Evolutionary conservation across 2,113 vertebrate species (phyloP), one percentile per base, ranked within the genome.

Genomic region (Oryzias melastigma): DNA sequence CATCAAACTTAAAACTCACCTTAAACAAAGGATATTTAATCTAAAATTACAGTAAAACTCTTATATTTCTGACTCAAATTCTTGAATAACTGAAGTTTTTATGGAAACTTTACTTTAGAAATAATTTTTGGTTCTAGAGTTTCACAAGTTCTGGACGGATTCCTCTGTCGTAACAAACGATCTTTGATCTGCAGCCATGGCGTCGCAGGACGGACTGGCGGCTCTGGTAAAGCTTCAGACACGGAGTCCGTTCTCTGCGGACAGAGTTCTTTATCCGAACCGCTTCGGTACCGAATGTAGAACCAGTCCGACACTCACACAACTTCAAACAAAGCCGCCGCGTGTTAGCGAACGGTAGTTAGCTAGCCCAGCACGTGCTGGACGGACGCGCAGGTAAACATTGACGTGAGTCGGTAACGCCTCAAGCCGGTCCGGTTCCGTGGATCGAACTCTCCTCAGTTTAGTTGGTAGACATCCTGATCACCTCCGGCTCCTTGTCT

Each of bases 221-320:
- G 80, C 90, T 75, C 68, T 92, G 91, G 90, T 91, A 80, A 75
- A 25, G 63, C 2, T 16, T 2, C 24, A 53, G 52, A 20, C 3
- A 4, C n/a, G 1, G 29, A 51, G 7, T 3, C 5, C 1, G 4
- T 2, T 13, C 4, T 35, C n/a, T 4, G 12, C 59, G 35, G 35
- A 13, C 10, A 4, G 6, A 2, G 5, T 43, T 27, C 1, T 49
- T 5, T 43, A 12, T 4, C 18, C 8, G 20, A 72, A 8, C 17
- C 0, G 22, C 3, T 7, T 2, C 10, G 8, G 0, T 2, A 5
- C 1, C 41, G 6, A 40, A 16, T 40, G 15, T 5, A 10, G 10
- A 3, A 1, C 24, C 14, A 42, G 15, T 8, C 7, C 3, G 40
- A 19, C 14, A 18, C 17, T 15, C 1, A 1, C 7, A 46, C 0